Percentiles rank a stretch among this genome's conserved stretches.
Conservation (phyloP, 2,888 invertebrate species). For the Limnephilus auricula region DNA sequence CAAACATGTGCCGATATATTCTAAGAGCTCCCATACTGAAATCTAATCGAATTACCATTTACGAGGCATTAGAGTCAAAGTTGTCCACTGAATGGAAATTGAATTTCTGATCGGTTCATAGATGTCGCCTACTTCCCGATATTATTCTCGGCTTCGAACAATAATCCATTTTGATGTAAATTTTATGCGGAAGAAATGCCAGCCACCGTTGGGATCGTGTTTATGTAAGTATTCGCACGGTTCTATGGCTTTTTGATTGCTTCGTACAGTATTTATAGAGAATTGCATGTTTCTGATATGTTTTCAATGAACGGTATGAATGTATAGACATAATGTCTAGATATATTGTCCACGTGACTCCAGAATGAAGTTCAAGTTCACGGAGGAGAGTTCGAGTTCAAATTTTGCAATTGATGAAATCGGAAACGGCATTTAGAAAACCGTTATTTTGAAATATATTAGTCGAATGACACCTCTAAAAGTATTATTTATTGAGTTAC, state of each 20-base stretch:
- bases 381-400: background rate
- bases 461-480: background rate
- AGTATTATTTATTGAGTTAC: too few relatives aligned
- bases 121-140: background rate
- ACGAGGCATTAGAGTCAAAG: background rate
- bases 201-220: conserved; percentile 15
- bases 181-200: conserved; percentile 17
- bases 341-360: background rate
- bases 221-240: conserved; percentile 2
- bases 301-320: background rate
- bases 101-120: conserved; percentile 2
- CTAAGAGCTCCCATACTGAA: background rate
- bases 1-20: background rate
- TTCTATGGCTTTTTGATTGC: conserved; percentile 14
- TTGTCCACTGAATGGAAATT: background rate
- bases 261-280: background rate
- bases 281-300: background rate
- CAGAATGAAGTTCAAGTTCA: background rate
- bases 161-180: background rate
- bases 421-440: background rate
- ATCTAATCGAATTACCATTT: background rate
- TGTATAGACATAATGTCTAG: background rate
- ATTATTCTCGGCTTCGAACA: conserved; percentile 2
- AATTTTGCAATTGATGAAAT: background rate
- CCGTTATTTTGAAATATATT: background rate